Conservation (phyloP, 2,888 invertebrate genomes). For the Clusia tigrina region DNA sequence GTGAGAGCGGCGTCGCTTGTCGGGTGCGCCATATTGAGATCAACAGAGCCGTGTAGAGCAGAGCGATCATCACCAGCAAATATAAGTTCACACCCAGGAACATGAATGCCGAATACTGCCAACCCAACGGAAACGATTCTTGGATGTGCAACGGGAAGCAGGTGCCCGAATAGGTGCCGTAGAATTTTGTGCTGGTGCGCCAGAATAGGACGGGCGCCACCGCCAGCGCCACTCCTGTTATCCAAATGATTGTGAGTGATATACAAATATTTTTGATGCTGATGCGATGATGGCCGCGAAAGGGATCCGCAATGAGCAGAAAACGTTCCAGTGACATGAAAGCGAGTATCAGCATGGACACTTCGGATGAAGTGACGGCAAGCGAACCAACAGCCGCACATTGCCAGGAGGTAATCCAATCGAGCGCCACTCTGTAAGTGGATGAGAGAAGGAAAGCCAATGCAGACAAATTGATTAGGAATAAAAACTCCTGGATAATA, state of each 20-base stretch:
- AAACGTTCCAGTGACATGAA: constrained; percentile 77
- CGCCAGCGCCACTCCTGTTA: constrained; percentile 69
- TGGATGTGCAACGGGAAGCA: constrained; percentile 77
- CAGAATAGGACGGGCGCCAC: constrained; percentile 72
- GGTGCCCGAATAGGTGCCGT: constrained; percentile 72
- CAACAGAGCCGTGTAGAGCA: constrained; percentile 71
- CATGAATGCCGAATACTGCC: constrained; percentile 77
- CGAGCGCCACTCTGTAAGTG: constrained; percentile 66
- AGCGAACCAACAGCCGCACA: constrained; percentile 71
- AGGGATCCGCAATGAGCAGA: constrained; percentile 70
- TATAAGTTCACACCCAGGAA: constrained; percentile 73
- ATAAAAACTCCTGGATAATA: too few relatives aligned
- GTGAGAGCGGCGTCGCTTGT: constrained; percentile 68
- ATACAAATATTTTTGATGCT: constrained; percentile 67
- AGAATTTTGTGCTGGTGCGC: constrained; percentile 70
- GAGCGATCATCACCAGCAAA: constrained; percentile 68
- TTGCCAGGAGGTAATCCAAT: constrained; percentile 74
- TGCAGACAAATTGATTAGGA: too few relatives aligned
- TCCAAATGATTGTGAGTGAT: constrained; percentile 70
- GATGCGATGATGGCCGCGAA: constrained; percentile 67
- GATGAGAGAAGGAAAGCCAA: neutral
- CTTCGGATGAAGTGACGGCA: constrained; percentile 75
- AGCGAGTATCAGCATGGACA: constrained; percentile 73
- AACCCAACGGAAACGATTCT: constrained; percentile 72
- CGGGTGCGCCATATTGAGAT: constrained; percentile 72